These are phyloP conservation scores for Calyptomena viridis DNA, from an alignment of 2,113 vertebrate genomes.

Conservation along the genomic window DNA sequence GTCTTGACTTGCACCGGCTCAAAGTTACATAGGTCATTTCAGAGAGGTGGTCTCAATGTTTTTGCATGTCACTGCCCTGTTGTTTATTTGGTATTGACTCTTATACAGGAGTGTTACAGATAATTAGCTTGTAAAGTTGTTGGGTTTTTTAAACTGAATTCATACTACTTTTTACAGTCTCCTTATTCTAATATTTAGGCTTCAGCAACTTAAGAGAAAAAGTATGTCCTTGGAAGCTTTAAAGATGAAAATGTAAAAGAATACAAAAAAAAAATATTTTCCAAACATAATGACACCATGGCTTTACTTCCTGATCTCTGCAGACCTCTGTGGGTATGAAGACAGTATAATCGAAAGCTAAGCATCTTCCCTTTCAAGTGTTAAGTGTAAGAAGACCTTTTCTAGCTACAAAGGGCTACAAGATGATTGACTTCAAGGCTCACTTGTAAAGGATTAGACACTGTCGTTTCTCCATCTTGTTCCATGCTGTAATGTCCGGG, in stretches of 20 bases:
- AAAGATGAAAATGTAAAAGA: not conserved
- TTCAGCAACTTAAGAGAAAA: not conserved
- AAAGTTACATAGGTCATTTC: not conserved
- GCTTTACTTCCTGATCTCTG: not conserved
- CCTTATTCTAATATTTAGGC: not conserved
- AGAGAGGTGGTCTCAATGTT: not conserved
- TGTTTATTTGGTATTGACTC: not conserved
- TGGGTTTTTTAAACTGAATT: not conserved
- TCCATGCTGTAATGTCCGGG: conserved; percentile 1
- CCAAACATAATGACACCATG: not conserved
- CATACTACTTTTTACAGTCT: not conserved
- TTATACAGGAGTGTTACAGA: not conserved
- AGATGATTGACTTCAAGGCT: conserved; percentile 43
- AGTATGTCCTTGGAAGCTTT: not conserved
- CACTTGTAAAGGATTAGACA: conserved; percentile 20
- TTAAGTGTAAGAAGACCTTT: conserved; percentile 11
- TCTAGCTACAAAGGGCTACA: conserved; percentile 6
- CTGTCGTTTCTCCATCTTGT: conserved; percentile 24
- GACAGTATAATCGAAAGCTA: not conserved
- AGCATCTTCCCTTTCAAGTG: conserved; percentile 27
- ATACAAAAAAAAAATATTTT: not conserved
- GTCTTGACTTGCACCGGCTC: not conserved
- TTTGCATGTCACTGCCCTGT: not conserved
- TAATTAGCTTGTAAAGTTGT: not conserved
- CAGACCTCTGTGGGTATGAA: not conserved